These are phyloP conservation scores for Zosterops hypoxanthus DNA, from an alignment of 2,113 vertebrate species.

Conservation along the genomic window DNA sequence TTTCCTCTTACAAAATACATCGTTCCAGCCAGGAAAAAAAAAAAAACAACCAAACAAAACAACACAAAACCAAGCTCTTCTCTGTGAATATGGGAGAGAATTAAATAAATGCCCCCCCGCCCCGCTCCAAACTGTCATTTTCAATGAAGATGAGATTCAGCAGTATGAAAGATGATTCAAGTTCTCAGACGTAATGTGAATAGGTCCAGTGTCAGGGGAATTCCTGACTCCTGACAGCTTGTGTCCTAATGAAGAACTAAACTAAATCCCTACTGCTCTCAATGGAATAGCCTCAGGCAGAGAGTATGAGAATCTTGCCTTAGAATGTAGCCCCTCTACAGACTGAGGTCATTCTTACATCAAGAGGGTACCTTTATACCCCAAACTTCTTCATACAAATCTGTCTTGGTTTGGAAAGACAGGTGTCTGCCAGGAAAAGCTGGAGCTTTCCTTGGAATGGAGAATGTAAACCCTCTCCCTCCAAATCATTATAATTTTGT, in stretches of 20 bases:
- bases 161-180: neutral
- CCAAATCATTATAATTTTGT: too few relatives aligned
- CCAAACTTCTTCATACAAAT: neutral
- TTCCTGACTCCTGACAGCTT: neutral
- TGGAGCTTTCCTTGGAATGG: too few relatives aligned
- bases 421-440: too few relatives aligned
- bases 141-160: neutral
- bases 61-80: neutral
- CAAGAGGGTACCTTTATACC: neutral
- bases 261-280: neutral
- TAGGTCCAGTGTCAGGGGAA: neutral
- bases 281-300: neutral
- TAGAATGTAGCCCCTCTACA: neutral
- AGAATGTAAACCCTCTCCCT: too few relatives aligned
- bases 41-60: neutral
- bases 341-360: neutral
- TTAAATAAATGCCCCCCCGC: neutral
- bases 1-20: neutral
- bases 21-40: neutral
- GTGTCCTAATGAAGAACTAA: neutral
- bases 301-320: neutral
- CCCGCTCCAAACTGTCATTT: neutral
- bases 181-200: neutral
- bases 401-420: too few relatives aligned
- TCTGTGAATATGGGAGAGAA: neutral